Evolutionary conservation across 2,888 invertebrate genomes (phyloP).

Genomic region (Hypomecis punctinalis): DNA sequence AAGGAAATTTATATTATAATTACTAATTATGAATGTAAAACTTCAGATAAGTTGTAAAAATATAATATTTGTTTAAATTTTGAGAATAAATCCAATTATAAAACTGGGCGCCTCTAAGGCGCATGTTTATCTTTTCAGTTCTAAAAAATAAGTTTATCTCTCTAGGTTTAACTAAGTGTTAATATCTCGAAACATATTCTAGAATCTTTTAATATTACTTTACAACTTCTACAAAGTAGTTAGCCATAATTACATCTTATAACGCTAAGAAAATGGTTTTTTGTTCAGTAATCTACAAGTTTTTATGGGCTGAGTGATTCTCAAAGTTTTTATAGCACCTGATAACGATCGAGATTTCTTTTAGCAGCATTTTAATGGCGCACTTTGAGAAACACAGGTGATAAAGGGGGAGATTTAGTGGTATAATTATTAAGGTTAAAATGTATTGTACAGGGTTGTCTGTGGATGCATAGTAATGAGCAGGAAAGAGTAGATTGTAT

Average conservation of each 20-base stretch:
- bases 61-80: no score
- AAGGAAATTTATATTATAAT: no score
- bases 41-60: no score
- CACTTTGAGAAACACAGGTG: constrained; percentile 37
- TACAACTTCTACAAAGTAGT: constrained; percentile 35
- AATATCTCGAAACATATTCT: no score
- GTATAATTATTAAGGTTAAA: not conserved
- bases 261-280: constrained; percentile 37
- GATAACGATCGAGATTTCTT: constrained; percentile 29
- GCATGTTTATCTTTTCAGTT: no score
- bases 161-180: no score
- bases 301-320: constrained; percentile 25
- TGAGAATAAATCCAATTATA: no score
- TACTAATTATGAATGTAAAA: no score
- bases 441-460: not conserved
- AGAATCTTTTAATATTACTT: not conserved
- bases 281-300: constrained; percentile 27
- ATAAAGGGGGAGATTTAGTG: constrained; percentile 17
- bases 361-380: constrained; percentile 29
- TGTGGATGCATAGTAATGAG: no score
- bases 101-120: no score
- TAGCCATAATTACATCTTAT: constrained; percentile 40
- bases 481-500: no score
- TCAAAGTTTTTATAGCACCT: constrained; percentile 20
- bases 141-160: no score